Conservation (phyloP, 2,113 vertebrate species). For the Stomatorhinus ivindoensis region DNA sequence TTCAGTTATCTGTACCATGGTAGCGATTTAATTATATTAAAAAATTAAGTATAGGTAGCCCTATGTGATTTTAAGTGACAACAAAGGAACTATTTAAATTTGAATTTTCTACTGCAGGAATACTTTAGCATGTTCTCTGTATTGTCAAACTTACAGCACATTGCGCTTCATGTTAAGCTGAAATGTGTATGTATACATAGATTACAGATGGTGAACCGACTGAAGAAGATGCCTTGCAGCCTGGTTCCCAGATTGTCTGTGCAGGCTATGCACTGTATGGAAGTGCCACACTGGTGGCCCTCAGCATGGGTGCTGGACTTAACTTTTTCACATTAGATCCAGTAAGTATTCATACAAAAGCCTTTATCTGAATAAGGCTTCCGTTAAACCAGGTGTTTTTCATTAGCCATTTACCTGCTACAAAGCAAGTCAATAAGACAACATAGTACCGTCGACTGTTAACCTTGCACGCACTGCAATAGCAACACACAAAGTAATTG, state of each 20-base stretch:
- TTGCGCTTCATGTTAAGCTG: background rate
- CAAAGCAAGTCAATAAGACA: background rate
- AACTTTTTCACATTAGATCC: conserved; percentile 95
- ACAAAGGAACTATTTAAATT: background rate
- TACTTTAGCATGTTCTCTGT: background rate
- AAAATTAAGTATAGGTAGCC: background rate
- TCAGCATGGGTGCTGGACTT: conserved; percentile 85
- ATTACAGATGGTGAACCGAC: conserved; percentile 66
- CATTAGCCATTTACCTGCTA: background rate
- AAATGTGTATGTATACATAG: conserved; percentile 35
- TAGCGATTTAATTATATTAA: background rate
- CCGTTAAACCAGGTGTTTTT: background rate
- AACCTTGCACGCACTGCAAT: background rate
- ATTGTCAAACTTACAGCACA: background rate
- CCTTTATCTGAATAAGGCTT: background rate
- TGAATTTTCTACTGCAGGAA: background rate
- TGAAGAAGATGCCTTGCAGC: conserved; percentile 80
- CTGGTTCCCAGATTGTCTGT: conserved; percentile 77
- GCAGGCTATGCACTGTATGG: conserved; percentile 91
- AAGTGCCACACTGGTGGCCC: conserved; percentile 84
- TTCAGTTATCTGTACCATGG: background rate
- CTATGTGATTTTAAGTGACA: background rate
- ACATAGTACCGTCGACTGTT: background rate
- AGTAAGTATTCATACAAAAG: conserved; percentile 51
- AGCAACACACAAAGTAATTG: background rate